Base-by-base conservation (phyloP, 2,113 vertebrate genomes). In the Psilopsiagon aurifrons region DNA sequence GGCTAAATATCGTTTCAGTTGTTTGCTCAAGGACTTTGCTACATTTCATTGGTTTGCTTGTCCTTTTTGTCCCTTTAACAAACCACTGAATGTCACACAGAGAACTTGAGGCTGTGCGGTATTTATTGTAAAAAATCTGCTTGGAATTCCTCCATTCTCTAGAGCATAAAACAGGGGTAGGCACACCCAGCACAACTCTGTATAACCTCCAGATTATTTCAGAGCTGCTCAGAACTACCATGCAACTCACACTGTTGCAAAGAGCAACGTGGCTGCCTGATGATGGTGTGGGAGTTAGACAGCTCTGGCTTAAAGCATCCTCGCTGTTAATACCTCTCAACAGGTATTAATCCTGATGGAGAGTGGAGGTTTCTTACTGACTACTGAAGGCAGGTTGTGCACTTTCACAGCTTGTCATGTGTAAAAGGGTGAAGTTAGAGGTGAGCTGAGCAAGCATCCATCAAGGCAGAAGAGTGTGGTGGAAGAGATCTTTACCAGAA, bases 191-290 rank as follows among this genome's bases (percentile, higher is more conserved):
- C 35, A 62, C 24, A 76, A 27, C 33, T 51, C 33, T 47, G 5
- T 51, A 15, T 60, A 52, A 66, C 54, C 25, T 44, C 35, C 54
- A 64, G 29, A 27, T 57, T 7, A n/a, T 67, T 86, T 75, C 54
- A 46, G 78, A 76, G 51, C 51, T 70, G 68, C 81, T 37, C 24
- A 23, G 68, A 67, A 10, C 60, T 2, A 0, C 11, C 25, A 16
- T 2, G 0, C 51, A 31, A 19, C 28, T 88, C 41, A 16, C 13
- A 11, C 9, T 4, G 0, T 41, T 70, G 31, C 54, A 51, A 54
- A 63, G 88, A 67, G 76, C 59, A 39, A 17, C 1, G 0, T 25
- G 41, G n/a, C n/a, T 80, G 75, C 44, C 57, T 70, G 25, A 20
- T 66, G 76, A 11, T 39, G 55, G 46, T 64, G 35, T 0, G 0